phyloP scores from a whole-genome alignment of 2,888 invertebrate species.

The Synanthedon tipuliformis region DNA sequence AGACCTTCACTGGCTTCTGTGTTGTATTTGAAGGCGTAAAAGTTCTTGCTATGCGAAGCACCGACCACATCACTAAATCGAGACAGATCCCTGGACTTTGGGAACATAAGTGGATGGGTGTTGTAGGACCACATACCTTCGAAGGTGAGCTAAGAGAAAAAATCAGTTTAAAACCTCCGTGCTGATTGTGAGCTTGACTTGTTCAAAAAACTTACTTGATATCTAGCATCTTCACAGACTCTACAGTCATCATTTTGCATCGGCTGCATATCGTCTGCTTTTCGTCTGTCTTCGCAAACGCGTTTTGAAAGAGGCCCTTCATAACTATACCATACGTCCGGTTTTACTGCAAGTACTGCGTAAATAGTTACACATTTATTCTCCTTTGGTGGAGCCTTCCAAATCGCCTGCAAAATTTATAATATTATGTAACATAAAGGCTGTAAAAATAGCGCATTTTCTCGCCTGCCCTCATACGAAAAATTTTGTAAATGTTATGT shows the following conservation, averaged over 20 bases:
- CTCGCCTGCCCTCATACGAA: too few species aligned
- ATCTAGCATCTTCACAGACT: slow-evolving; percentile 52
- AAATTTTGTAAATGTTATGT: too few species aligned
- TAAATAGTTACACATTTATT: slow-evolving; percentile 53
- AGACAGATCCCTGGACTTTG: slow-evolving; percentile 22
- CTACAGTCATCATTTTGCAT: slow-evolving; percentile 40
- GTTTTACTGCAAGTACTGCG: slow-evolving; percentile 46
- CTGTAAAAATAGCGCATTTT: too few species aligned
- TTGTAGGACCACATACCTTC: slow-evolving; percentile 54
- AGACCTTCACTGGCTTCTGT: slow-evolving; percentile 41
- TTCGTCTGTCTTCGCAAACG: slow-evolving; percentile 50
- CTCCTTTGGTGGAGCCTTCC: slow-evolving; percentile 47
- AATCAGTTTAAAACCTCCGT: not conserved
- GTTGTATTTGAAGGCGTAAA: slow-evolving; percentile 36
- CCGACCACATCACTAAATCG: slow-evolving; percentile 58
- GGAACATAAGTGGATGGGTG: slow-evolving; percentile 46
- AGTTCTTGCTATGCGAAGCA: slow-evolving; percentile 48
- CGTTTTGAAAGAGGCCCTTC: slow-evolving; percentile 43
- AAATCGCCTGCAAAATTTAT: slow-evolving; percentile 27
- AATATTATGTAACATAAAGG: too few species aligned
- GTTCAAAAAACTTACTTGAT: slow-evolving; percentile 27
- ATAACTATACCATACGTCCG: slow-evolving; percentile 51
- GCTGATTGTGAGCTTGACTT: too few species aligned
- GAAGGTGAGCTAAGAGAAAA: slow-evolving; percentile 36
- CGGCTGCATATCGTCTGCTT: slow-evolving; percentile 52